phyloP scores from a whole-genome alignment of 2,797 vertebrate genomes.

The Silurus lanzhouensis region DNA sequence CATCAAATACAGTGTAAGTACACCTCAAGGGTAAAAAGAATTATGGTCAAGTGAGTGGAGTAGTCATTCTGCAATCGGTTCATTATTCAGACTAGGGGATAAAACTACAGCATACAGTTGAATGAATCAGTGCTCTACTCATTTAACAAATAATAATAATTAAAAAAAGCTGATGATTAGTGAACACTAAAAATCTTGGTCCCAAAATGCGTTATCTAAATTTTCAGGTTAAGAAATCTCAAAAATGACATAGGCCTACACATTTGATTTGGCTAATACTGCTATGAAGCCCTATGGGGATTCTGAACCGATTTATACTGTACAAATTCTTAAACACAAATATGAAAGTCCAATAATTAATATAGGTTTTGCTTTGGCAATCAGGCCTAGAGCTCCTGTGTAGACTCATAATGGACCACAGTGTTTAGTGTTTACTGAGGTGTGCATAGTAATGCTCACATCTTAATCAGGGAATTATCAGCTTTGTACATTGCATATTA shows the following conservation, averaged over 20 bases:
- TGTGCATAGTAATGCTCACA: conserved; percentile 25
- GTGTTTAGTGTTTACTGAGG: conserved; percentile 8
- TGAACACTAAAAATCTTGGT: conserved; percentile 50
- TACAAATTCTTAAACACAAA: neutral
- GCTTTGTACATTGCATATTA: conserved; percentile 28
- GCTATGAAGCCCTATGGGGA: neutral
- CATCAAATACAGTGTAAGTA: conserved; percentile 50
- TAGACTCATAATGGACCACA: conserved; percentile 12
- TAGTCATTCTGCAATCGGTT: conserved; percentile 10
- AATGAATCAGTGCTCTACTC: conserved; percentile 18
- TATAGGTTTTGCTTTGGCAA: neutral
- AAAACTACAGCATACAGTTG: conserved; percentile 9
- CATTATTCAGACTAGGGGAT: conserved; percentile 12
- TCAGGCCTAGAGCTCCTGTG: conserved; percentile 5
- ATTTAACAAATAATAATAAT: conserved; percentile 18
- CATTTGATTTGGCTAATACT: conserved; percentile 26
- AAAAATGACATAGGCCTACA: neutral
- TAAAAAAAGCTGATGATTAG: conserved; percentile 27
- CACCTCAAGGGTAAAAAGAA: conserved; percentile 39
- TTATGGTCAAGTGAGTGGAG: conserved; percentile 27
- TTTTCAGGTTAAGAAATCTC: conserved; percentile 5
- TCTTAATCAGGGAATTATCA: conserved; percentile 8
- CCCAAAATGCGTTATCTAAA: conserved; percentile 25
- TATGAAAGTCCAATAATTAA: conserved; percentile 23
- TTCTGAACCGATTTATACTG: neutral